Percentiles rank a stretch among this genome's conserved stretches.
Conservation (phyloP, 2,888 invertebrate genomes). For the Cheilosia vulpina region DNA sequence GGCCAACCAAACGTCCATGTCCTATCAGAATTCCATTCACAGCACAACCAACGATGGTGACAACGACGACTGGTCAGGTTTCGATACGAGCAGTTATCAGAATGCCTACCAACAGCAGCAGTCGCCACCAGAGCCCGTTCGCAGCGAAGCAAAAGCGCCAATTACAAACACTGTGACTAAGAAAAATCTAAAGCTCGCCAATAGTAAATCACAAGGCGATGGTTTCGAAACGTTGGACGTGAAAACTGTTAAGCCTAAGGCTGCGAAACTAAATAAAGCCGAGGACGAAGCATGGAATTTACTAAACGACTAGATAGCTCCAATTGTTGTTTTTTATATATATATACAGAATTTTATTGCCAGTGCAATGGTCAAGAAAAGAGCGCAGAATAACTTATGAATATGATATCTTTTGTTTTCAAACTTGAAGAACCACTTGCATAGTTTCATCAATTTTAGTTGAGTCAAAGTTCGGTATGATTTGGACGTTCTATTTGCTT, state of each 20-base stretch:
- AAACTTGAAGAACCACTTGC: conserved; percentile 39
- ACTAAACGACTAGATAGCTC: conserved; percentile 85
- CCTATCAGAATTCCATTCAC: conserved; percentile 65
- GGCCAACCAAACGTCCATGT: conserved; percentile 77
- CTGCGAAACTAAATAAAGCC: conserved; percentile 83
- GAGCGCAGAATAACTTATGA: conserved; percentile 20
- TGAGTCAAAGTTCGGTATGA: conserved; percentile 10
- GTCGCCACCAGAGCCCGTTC: conserved; percentile 41
- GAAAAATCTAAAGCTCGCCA: conserved; percentile 80
- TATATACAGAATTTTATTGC: conserved; percentile 46
- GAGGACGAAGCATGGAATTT: conserved; percentile 87
- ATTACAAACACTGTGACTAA: conserved; percentile 61
- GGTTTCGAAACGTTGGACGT: conserved; percentile 82
- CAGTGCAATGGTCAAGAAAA: conserved; percentile 9
- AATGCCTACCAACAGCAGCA: conserved; percentile 79
- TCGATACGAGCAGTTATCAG: conserved; percentile 80
- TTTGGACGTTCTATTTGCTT: conserved; percentile 1
- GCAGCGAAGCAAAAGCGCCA: conserved; percentile 37
- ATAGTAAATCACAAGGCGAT: conserved; percentile 79
- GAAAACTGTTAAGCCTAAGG: conserved; percentile 80
- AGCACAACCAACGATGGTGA: conserved; percentile 52
- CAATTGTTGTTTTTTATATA: conserved; percentile 30
- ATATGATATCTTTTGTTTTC: conserved; percentile 23
- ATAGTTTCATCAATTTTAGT: conserved; percentile 32
- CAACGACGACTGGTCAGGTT: conserved; percentile 82